phyloP scores from a whole-genome alignment of 2,888 invertebrate species.

The Ochropacha duplaris region DNA sequence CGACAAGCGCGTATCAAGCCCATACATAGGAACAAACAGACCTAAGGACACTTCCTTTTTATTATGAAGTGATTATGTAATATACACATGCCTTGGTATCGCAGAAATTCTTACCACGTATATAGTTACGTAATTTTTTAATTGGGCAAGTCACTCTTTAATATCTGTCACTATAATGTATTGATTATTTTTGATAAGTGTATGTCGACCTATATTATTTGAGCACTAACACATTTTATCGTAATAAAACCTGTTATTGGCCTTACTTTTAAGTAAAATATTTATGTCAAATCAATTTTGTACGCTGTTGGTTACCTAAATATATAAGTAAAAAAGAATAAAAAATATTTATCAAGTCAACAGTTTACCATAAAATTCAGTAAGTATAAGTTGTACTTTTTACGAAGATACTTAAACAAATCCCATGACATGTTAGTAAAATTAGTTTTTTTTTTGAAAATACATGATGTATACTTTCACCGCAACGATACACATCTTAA shows the following conservation, averaged over 20 bases:
- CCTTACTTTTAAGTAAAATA: too few relatives aligned
- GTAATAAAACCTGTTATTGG: too few relatives aligned
- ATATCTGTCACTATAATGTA: conserved; percentile 7
- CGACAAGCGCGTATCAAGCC: neutral
- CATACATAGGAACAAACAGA: neutral
- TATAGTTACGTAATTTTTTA: conserved; percentile 5
- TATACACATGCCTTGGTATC: neutral
- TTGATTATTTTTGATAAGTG: too few relatives aligned
- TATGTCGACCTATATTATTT: too few relatives aligned
- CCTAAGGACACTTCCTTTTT: neutral
- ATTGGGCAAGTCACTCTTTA: neutral
- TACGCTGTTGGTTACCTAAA: too few relatives aligned
- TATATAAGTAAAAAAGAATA: too few relatives aligned
- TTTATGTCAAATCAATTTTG: too few relatives aligned
- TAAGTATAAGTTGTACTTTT: too few relatives aligned
- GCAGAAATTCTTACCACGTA: neutral
- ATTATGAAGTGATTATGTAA: neutral
- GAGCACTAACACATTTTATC: too few relatives aligned
- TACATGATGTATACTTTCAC: conserved; percentile 13
- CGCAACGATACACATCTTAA: conserved; percentile 27
- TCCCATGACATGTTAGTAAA: too few relatives aligned
- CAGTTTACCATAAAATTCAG: neutral
- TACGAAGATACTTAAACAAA: too few relatives aligned
- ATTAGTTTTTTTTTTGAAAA: conserved; percentile 14
- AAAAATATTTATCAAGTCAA: too few relatives aligned